Conservation (phyloP, 2,113 vertebrate genomes). For the Callipepla californica region DNA sequence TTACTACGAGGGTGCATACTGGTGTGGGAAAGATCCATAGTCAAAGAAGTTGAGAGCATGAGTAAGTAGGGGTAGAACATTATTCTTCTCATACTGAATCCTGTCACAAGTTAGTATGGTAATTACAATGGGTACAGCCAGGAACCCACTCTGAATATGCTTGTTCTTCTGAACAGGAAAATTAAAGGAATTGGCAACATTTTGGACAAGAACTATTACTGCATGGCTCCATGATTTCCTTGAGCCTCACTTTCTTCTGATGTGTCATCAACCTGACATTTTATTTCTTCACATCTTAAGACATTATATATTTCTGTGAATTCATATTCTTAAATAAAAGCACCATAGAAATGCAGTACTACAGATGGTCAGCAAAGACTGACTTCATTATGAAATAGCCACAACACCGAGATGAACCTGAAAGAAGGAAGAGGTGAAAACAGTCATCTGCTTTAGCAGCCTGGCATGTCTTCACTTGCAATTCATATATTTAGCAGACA, state of each 20-base stretch:
- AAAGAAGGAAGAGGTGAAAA: background rate
- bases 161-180: background rate
- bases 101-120: background rate
- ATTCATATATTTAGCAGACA: background rate
- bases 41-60: background rate
- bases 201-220: background rate
- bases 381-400: background rate
- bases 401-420: background rate
- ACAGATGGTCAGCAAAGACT: background rate
- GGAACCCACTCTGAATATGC: background rate
- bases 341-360: background rate
- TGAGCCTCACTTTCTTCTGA: background rate
- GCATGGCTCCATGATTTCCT: background rate
- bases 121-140: background rate
- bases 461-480: background rate
- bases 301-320: background rate
- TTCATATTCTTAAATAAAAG: background rate
- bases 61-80: background rate
- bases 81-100: background rate
- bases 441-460: background rate
- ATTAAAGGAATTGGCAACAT: background rate
- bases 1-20: background rate
- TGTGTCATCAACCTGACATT: background rate
- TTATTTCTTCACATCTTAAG: background rate
- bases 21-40: background rate